phyloP scores from a whole-genome alignment of 92 coral and sea anemone species.

The Plumapathes pennacea region DNA sequence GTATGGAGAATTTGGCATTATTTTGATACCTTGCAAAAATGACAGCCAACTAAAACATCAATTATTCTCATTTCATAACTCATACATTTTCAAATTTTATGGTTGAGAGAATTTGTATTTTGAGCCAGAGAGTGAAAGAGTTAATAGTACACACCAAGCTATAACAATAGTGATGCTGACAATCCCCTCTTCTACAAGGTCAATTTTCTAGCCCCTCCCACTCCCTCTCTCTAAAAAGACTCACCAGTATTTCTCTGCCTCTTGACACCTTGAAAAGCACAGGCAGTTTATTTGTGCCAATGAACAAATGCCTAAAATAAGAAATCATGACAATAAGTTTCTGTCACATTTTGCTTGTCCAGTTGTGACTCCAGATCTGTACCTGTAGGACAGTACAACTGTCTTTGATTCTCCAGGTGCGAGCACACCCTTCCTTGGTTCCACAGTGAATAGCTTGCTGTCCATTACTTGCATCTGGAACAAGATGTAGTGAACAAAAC shows the following conservation, averaged over 20 bases:
- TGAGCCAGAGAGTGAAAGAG: no score
- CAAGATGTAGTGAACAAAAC: no score
- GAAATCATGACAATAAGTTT: not conserved
- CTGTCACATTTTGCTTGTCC: not conserved
- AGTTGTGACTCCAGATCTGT: not conserved
- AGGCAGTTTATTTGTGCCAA: slow-evolving; percentile 86
- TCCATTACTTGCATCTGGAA: slow-evolving; percentile 95
- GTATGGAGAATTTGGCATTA: no score
- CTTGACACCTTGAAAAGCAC: slow-evolving; percentile 81
- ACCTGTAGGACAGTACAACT: slow-evolving; percentile 77
- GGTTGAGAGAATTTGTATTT: no score
- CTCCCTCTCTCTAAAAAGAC: not conserved
- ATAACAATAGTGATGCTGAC: no score
- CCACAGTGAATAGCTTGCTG: slow-evolving; percentile 79
- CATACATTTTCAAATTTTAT: no score
- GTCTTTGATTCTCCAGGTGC: slow-evolving; percentile 78
- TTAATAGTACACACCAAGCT: no score
- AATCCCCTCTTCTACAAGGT: no score
- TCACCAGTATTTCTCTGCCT: slow-evolving; percentile 94
- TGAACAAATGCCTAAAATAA: slow-evolving; percentile 65
- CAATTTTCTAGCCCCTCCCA: no score
- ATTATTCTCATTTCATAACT: no score
- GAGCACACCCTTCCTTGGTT: slow-evolving; percentile 84
- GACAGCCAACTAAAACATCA: no score
- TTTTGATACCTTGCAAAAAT: no score